Evolutionary conservation across 2,113 vertebrate genomes (phyloP), one percentile per base, ranked within the genome.

Genomic region (Alligator mississippiensis): DNA sequence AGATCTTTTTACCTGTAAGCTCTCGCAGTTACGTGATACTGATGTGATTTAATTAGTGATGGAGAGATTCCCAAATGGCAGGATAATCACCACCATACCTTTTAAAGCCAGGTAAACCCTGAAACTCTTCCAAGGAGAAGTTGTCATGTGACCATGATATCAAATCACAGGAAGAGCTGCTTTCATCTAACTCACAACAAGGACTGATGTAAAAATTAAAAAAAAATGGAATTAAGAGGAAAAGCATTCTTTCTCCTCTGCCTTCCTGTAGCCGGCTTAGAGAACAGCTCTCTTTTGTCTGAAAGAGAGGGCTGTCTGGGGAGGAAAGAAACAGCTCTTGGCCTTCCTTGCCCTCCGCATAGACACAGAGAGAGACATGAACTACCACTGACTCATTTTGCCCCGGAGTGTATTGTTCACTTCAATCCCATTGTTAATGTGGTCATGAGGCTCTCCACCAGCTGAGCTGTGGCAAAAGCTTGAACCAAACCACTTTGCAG

Each of bases 51-150:
- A 47, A 62, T 12, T 75, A 59, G 66, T 61, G 70, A 27, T 72
- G 27, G 66, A 80, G 82, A 28, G 12, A 62, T 5, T 62, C 59
- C n/a, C 84, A 62, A 92, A 80, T 21, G 84, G 88, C 5, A 30
- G 64, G 38, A 72, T 64, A 30, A 80, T 24, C 16, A 77, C 59
- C 21, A 19, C 21, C 21, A 47, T 18, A 47, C 11, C 34, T 74
- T 47, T 47, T 28, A 62, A 75, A 87, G 21, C 14, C 82, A 13
- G 34, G 22, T 89, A 68, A 91, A 88, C 30, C 10, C 27, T 59
- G 47, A 84, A 86, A 70, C 55, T 77, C 63, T 15, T 0, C 0
- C 22, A 77, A 72, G 30, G 47, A 54, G 13, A 79, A 13, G 10
- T 47, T 79, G 14, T 19, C 11, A 76, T 82, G 38, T 74, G 66